These are phyloP conservation scores for Diarsia mendica DNA, from an alignment of 2,888 invertebrate species.

Conservation along the genomic window DNA sequence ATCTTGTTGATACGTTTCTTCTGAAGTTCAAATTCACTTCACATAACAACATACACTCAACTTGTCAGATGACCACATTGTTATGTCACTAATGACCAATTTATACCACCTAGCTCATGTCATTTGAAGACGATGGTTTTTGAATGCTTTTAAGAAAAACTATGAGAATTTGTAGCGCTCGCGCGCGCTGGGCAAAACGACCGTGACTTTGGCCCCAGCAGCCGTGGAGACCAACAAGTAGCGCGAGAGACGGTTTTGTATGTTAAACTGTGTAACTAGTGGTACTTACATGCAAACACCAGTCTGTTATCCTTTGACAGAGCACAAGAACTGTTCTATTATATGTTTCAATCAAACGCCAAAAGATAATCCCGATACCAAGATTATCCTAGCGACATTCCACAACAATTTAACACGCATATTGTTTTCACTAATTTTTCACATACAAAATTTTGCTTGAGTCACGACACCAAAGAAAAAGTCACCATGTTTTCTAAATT, in stretches of 20 bases:
- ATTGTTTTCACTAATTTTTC: constrained; percentile 64
- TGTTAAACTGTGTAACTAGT: background rate
- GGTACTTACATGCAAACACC: constrained; percentile 59
- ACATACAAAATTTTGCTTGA: constrained; percentile 56
- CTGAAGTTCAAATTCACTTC: constrained; percentile 31
- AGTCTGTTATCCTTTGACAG: constrained; percentile 36
- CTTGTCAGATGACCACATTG: constrained; percentile 20
- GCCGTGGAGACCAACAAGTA: too few relatives aligned
- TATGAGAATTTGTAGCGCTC: background rate
- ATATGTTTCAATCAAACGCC: constrained; percentile 70
- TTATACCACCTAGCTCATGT: background rate
- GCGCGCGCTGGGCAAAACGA: background rate
- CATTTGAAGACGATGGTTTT: constrained; percentile 3
- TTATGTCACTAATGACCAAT: constrained; percentile 3
- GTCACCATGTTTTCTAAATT: constrained; percentile 73
- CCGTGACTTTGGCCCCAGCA: background rate
- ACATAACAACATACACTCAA: constrained; percentile 14
- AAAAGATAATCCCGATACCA: constrained; percentile 82
- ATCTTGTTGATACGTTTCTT: constrained; percentile 42
- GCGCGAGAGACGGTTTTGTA: background rate
- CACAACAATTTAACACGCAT: constrained; percentile 85
- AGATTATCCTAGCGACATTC: constrained; percentile 84
- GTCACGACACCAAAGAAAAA: constrained; percentile 47
- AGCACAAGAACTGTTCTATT: constrained; percentile 33
- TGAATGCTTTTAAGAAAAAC: constrained; percentile 1